Evolutionary conservation across 2,113 vertebrate species (phyloP).

Genomic region (Rhegmatorhina hoffmannsi): DNA sequence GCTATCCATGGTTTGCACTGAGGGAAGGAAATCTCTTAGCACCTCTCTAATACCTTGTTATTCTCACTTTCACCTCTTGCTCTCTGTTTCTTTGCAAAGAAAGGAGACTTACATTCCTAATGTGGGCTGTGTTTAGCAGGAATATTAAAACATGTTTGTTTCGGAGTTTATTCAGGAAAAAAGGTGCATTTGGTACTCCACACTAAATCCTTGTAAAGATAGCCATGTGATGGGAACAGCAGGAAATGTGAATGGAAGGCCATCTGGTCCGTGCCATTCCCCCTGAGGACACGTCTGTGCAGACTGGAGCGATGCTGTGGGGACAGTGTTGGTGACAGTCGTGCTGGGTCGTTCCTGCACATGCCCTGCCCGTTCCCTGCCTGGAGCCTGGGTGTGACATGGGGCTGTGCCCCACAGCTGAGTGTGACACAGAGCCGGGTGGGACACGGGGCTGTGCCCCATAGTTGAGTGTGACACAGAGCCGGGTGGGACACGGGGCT

Average conservation of each 20-base stretch:
- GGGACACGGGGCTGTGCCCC: neutral
- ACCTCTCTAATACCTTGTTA: neutral
- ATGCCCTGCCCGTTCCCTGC: neutral
- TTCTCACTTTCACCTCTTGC: neutral
- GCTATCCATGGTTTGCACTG: neutral
- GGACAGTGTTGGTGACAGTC: neutral
- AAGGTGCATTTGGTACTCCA: neutral
- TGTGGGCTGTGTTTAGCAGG: neutral
- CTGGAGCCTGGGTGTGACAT: neutral
- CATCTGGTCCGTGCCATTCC: neutral
- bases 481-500: no score
- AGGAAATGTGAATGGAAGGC: slow-evolving; percentile 10
- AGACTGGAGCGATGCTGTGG: neutral
- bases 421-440: neutral
- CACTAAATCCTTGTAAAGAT: neutral
- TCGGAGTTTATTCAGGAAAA: neutral
- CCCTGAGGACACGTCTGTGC: neutral
- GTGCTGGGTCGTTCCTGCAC: neutral
- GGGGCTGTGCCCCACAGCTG: no score
- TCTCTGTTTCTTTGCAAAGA: neutral
- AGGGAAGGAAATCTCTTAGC: neutral
- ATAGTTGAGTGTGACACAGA: no score
- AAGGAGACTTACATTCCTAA: neutral
- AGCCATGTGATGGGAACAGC: neutral
- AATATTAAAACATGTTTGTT: neutral